Evolutionary conservation across 2,888 invertebrate species (phyloP), one percentile per base, ranked within the genome.

Genomic region (Pachymerium ferrugineum): DNA sequence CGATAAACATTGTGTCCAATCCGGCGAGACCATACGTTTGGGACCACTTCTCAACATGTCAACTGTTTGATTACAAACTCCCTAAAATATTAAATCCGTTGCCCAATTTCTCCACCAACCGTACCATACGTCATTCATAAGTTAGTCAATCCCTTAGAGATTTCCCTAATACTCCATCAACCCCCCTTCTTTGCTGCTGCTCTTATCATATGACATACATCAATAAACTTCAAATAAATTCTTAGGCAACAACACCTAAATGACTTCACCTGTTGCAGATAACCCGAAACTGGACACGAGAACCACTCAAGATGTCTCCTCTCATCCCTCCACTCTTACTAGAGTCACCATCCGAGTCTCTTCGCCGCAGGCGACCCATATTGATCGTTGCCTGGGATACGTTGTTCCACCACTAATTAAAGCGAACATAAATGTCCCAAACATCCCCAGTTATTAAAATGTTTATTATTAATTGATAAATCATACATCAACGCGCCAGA

Each of bases 381-480:
- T 71, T 38, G 71, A 71, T 71, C 71, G 35, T 35, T 30, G 70
- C 71, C 35, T 28, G 33, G 71, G 33, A 71, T 71, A 28, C 38
- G 28, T 28, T 71, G 71, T 71, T 71, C 33, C 38, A 35, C 71
- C 71, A 35, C 35, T 71, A 71, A 71, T 71, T 71, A 71, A 71
- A 71, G 33, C 33, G 38, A 71, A 30, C 71, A 71, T 71, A 71
- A 71, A 71, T 38, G 71, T 71, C 33, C 71, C 71, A 71, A 71
- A 71, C 71, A 71, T 71, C 71, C 33, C 71, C 38, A 28, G 71
- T 71, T 71, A 71, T 71, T 71, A 71, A 71, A 71, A 71, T 71
- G 71, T 71, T 71, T 71, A 71, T 71, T 71, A 71, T 71, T 71
- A 71, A 71, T 71, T 71, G 71, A 71, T 71, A 71, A 71, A 71